Evolutionary conservation across 2,888 invertebrate genomes (phyloP).

Genomic region (Eueremaeus valkanovi): DNA sequence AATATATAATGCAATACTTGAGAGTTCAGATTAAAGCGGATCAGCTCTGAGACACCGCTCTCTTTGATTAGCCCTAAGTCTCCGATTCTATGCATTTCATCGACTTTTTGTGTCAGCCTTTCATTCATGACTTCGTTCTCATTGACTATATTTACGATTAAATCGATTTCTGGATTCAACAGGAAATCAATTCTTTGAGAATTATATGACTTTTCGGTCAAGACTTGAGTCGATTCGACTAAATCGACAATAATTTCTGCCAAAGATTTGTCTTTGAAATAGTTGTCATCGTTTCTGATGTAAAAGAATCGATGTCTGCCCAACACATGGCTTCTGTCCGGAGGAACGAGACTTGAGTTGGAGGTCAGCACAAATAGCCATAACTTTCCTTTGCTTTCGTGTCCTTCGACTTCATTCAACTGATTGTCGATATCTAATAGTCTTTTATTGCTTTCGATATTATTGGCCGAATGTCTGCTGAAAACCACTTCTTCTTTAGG

Average conservation of each 20-base stretch:
- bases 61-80: conserved; percentile 18
- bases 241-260: conserved; percentile 21
- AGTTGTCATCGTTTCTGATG: conserved; percentile 17
- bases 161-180: conserved; percentile 35
- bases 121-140: conserved; percentile 29
- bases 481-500: conserved; percentile 26
- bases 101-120: conserved; percentile 16
- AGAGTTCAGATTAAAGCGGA: conserved; percentile 38
- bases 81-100: conserved; percentile 27
- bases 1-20: conserved; percentile 39
- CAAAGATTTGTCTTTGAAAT: conserved; percentile 32
- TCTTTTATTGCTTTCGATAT: not conserved
- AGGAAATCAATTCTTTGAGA: conserved; percentile 34
- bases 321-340: not conserved
- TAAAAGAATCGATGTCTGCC: conserved; percentile 36
- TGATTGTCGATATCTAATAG: conserved; percentile 15
- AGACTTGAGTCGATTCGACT: conserved; percentile 18
- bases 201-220: conserved; percentile 17
- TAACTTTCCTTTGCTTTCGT: conserved; percentile 27
- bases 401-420: conserved; percentile 1
- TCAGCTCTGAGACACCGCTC: conserved; percentile 28
- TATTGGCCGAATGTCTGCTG: not conserved
- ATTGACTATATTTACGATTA: conserved; percentile 39
- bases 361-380: conserved; percentile 28
- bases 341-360: not conserved